Conservation (phyloP, 2,797 vertebrate species). For the Crocidura indochinensis region DNA sequence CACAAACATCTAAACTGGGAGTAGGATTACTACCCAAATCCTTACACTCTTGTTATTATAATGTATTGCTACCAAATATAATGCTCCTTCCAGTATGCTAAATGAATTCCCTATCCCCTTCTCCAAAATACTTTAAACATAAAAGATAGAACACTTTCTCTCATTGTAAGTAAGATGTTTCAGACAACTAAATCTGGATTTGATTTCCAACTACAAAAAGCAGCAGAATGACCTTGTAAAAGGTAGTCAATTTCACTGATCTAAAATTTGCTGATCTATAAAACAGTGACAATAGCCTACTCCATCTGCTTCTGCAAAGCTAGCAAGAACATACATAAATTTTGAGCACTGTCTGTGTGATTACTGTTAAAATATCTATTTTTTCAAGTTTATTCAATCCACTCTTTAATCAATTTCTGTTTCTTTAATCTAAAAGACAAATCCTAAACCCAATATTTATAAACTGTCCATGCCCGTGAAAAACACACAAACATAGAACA, state of each 20-base stretch:
- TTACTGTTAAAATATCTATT: background rate
- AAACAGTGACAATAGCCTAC: background rate
- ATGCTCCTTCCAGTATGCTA: background rate
- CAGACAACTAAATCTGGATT: background rate
- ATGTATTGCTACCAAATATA: background rate
- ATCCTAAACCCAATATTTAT: no score
- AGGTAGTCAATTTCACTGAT: slow-evolving; percentile 32
- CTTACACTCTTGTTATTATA: background rate
- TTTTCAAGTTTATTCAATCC: slow-evolving; percentile 47
- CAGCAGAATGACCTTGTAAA: slow-evolving; percentile 24
- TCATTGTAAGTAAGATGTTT: background rate
- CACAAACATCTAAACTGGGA: background rate
- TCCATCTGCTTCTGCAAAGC: background rate
- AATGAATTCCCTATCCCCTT: background rate
- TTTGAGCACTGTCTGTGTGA: background rate
- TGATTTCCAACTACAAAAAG: background rate
- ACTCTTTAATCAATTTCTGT: slow-evolving; percentile 6
- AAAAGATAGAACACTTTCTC: background rate
- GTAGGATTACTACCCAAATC: background rate
- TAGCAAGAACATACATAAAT: slow-evolving; percentile 34
- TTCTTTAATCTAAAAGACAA: slow-evolving; percentile 30
- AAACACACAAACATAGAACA: background rate
- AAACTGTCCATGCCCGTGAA: background rate
- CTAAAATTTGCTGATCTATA: background rate
- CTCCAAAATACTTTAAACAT: background rate